Evolutionary conservation across 2,888 invertebrate genomes (phyloP).

Genomic region (Phasia obesa): DNA sequence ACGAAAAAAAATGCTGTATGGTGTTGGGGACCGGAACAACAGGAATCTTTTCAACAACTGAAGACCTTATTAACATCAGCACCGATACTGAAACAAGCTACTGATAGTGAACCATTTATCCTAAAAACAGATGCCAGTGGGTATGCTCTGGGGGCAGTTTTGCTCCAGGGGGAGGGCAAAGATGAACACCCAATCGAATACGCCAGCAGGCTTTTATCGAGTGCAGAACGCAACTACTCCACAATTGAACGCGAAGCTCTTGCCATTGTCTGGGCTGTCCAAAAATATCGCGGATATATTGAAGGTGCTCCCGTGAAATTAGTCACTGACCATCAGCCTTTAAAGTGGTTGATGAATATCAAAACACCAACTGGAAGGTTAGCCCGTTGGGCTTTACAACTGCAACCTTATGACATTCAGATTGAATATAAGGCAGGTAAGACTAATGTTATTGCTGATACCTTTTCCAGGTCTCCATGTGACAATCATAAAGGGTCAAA

Average conservation of each 20-base stretch:
- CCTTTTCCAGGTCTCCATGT: constrained; percentile 56
- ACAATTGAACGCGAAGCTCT: constrained; percentile 81
- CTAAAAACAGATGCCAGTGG: constrained; percentile 68
- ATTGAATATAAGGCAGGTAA: constrained; percentile 80
- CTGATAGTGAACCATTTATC: constrained; percentile 64
- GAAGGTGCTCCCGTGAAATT: constrained; percentile 73
- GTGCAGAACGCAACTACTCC: constrained; percentile 79
- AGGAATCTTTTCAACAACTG: constrained; percentile 52
- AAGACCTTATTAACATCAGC: constrained; percentile 66
- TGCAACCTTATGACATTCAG: constrained; percentile 79
- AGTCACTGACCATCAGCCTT: constrained; percentile 81
- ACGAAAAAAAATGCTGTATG: constrained; percentile 64
- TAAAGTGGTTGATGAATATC: constrained; percentile 74
- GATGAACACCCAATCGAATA: constrained; percentile 73
- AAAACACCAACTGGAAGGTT: constrained; percentile 81
- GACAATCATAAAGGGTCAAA: background rate
- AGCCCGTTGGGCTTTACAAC: constrained; percentile 81
- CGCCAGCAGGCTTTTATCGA: constrained; percentile 71
- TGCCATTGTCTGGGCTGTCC: constrained; percentile 72
- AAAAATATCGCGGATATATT: too few relatives aligned
- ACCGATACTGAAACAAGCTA: constrained; percentile 56
- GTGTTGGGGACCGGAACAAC: constrained; percentile 50
- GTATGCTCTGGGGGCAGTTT: constrained; percentile 73
- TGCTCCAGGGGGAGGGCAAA: constrained; percentile 70
- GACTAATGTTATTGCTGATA: constrained; percentile 74